These are phyloP conservation scores for Agrilus biguttatus DNA, from an alignment of 2,888 invertebrate species.

Conservation along the genomic window DNA sequence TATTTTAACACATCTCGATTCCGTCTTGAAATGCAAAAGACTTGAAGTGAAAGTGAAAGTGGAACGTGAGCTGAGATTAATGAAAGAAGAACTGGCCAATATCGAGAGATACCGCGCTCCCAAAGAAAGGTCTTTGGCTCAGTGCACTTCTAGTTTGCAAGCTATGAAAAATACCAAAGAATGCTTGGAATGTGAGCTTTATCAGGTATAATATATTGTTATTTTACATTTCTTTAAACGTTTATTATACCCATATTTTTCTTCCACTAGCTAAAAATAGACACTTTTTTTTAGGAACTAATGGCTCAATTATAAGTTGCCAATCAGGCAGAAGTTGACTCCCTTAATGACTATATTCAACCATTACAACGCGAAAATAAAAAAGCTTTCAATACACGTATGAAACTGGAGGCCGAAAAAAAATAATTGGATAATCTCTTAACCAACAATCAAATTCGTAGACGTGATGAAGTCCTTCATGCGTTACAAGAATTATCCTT, in stretches of 20 bases:
- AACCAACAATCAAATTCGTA: conserved; percentile 84
- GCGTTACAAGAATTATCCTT: conserved; percentile 91
- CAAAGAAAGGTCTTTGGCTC: conserved; percentile 83
- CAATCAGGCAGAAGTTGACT: conserved; percentile 89
- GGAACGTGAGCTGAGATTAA: conserved; percentile 84
- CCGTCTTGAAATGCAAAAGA: conserved; percentile 88
- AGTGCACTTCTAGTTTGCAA: conserved; percentile 83
- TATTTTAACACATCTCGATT: conserved; percentile 94
- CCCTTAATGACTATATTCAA: conserved; percentile 87
- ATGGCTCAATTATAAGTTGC: conserved; percentile 83
- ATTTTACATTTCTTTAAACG: not conserved
- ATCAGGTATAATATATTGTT: conserved; percentile 54
- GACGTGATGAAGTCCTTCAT: conserved; percentile 68
- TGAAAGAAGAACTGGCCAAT: conserved; percentile 85
- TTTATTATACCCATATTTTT: conserved; percentile 1
- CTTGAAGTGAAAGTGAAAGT: conserved; percentile 86
- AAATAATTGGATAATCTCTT: conserved; percentile 93
- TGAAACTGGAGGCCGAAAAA: conserved; percentile 92
- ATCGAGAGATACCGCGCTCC: conserved; percentile 84
- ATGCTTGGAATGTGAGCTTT: conserved; percentile 84
- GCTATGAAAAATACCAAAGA: conserved; percentile 93
- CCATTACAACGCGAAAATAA: conserved; percentile 88
- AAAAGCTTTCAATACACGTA: conserved; percentile 85
- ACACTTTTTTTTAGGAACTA: conserved; percentile 45
- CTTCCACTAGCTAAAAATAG: not conserved